Evolutionary conservation across 1,140 invertebrate genomes (phyloP).

Genomic region (Nephotettix cincticeps): DNA sequence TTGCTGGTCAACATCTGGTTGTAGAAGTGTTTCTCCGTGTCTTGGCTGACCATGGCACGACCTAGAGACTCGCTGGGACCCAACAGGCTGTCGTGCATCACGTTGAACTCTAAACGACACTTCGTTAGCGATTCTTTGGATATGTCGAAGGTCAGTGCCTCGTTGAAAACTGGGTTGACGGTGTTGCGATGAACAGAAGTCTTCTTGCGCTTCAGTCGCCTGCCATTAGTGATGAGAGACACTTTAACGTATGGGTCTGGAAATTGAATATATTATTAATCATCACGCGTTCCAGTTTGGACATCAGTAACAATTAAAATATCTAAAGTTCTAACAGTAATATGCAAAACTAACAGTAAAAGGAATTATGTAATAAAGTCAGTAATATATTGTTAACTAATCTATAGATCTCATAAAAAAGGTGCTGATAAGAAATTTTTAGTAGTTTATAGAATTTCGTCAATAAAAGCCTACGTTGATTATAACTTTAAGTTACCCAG

Average conservation of each 20-base stretch:
- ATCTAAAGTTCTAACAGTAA: not conserved
- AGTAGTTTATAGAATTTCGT: too few relatives aligned
- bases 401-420: too few relatives aligned
- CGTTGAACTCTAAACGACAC: slow-evolving; percentile 53
- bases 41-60: slow-evolving; percentile 51
- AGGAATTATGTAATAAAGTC: too few relatives aligned
- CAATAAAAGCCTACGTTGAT: too few relatives aligned
- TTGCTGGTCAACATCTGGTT: slow-evolving; percentile 55
- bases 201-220: slow-evolving; percentile 85
- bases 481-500: too few relatives aligned
- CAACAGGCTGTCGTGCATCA: slow-evolving; percentile 54
- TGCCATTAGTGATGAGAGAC: slow-evolving; percentile 72
- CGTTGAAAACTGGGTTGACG: slow-evolving; percentile 83
- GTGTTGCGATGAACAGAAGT: slow-evolving; percentile 84
- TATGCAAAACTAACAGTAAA: too few relatives aligned
- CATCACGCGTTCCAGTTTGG: not conserved
- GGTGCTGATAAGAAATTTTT: too few relatives aligned
- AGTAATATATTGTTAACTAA: too few relatives aligned
- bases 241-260: slow-evolving; percentile 85
- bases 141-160: slow-evolving; percentile 82
- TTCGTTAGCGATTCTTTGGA: slow-evolving; percentile 56
- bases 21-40: slow-evolving; percentile 53
- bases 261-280: slow-evolving; percentile 20
- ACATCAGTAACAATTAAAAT: not conserved
- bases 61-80: slow-evolving; percentile 56